phyloP scores from a whole-genome alignment of 2,888 invertebrate species.

The Lepidochitona cinerea region DNA sequence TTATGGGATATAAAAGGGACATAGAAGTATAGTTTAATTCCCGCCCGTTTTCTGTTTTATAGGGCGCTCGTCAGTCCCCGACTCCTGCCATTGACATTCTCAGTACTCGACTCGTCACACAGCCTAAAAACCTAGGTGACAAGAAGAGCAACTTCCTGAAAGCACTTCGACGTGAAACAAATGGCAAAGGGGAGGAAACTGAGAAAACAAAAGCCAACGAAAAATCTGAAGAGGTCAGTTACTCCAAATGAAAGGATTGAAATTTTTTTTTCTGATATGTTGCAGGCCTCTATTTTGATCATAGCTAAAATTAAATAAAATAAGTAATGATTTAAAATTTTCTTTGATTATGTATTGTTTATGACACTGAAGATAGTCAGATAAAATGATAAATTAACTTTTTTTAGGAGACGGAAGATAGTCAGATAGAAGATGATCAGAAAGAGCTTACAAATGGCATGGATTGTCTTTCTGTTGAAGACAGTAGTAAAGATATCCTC shows the following conservation, averaged over 20 bases:
- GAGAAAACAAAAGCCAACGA: conserved; percentile 15
- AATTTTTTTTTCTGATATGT: no score
- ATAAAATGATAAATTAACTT: no score
- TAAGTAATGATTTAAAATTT: no score
- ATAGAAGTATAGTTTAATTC: no score
- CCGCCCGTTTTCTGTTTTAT: no score
- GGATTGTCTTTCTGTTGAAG: conserved; percentile 40
- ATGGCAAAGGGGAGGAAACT: conserved; percentile 37
- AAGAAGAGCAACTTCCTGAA: conserved; percentile 69
- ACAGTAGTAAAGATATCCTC: conserved; percentile 43
- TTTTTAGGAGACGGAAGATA: not conserved
- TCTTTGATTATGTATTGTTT: no score
- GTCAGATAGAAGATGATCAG: conserved; percentile 16
- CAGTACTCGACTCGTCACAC: conserved; percentile 63
- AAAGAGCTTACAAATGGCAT: conserved; percentile 55
- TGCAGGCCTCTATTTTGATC: no score
- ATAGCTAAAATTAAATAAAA: no score
- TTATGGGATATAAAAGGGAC: no score
- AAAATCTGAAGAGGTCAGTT: conserved; percentile 39
- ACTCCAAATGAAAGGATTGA: no score
- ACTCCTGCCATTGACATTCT: conserved; percentile 66
- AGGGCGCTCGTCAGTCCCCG: conserved; percentile 38
- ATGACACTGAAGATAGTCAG: no score
- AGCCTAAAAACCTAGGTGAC: conserved; percentile 66
- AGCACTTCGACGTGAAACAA: conserved; percentile 60